phyloP scores from a whole-genome alignment of 2,113 vertebrate genomes.

The Ranitomeya imitator region DNA sequence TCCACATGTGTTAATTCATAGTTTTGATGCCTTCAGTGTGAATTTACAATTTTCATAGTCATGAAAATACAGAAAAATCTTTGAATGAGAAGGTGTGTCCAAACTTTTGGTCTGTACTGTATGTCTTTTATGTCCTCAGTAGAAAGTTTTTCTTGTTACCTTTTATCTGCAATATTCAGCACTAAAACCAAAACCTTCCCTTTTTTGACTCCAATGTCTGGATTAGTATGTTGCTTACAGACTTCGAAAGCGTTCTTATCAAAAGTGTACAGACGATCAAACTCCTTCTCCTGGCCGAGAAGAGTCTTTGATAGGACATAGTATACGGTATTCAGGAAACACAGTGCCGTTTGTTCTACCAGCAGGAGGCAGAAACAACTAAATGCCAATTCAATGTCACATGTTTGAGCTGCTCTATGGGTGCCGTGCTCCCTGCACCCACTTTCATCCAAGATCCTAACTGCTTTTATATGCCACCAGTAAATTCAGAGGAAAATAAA shows the following conservation, averaged over 20 bases:
- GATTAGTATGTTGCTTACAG: background rate
- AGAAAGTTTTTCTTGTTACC: background rate
- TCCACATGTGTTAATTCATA: no score
- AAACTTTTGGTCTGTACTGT: no score
- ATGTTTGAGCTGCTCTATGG: constrained; percentile 22
- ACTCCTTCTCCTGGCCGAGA: background rate
- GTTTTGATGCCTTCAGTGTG: no score
- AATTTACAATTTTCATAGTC: no score
- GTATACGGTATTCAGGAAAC: background rate
- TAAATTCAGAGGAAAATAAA: background rate
- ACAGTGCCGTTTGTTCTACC: constrained; percentile 30
- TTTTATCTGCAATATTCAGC: background rate
- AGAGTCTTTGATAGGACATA: constrained; percentile 38
- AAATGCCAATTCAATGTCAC: constrained; percentile 42
- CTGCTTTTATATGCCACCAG: background rate
- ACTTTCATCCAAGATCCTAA: constrained; percentile 23
- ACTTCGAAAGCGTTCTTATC: background rate
- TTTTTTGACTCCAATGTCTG: background rate
- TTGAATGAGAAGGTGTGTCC: no score
- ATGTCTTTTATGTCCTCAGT: background rate
- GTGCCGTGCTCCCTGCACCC: constrained; percentile 18
- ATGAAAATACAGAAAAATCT: no score
- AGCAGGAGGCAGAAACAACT: constrained; percentile 34
- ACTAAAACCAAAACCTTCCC: background rate
- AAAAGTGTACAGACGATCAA: constrained; percentile 18